Evolutionary conservation across 1,140 invertebrate genomes (phyloP).

Genomic region (Contarinia nasturtii): DNA sequence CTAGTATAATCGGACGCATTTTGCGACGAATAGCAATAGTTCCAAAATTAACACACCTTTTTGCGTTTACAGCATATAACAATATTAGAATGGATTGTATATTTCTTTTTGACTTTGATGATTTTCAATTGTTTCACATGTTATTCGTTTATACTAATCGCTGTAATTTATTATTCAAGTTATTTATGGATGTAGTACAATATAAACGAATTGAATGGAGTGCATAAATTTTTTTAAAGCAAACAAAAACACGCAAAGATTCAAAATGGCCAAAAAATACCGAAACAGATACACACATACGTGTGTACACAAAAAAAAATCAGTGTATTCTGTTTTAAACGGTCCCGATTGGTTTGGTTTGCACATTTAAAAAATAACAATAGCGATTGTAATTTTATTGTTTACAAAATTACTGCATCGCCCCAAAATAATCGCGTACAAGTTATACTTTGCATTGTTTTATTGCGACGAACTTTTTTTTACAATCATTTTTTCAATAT

Average conservation of each 20-base stretch:
- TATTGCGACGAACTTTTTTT: constrained; percentile 56
- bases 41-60: too few species aligned
- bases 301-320: too few species aligned
- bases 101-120: too few species aligned
- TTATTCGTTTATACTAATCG: neutral
- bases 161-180: constrained; percentile 5
- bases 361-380: neutral
- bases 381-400: constrained; percentile 2
- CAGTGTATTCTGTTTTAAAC: too few species aligned
- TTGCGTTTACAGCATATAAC: too few species aligned
- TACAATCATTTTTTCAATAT: neutral
- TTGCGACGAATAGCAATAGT: neutral
- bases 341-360: neutral
- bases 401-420: constrained; percentile 3
- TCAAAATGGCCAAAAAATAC: too few species aligned
- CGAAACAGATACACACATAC: too few species aligned
- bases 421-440: constrained; percentile 33
- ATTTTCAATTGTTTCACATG: neutral
- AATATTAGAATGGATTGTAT: too few species aligned
- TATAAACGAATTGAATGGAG: neutral
- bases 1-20: constrained; percentile 4
- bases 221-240: neutral
- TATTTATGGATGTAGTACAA: constrained; percentile 9
- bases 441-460: constrained; percentile 80
- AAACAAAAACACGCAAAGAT: too few species aligned